These are phyloP conservation scores for Karalla daura DNA, from an alignment of 2,797 vertebrate genomes.

Conservation along the genomic window DNA sequence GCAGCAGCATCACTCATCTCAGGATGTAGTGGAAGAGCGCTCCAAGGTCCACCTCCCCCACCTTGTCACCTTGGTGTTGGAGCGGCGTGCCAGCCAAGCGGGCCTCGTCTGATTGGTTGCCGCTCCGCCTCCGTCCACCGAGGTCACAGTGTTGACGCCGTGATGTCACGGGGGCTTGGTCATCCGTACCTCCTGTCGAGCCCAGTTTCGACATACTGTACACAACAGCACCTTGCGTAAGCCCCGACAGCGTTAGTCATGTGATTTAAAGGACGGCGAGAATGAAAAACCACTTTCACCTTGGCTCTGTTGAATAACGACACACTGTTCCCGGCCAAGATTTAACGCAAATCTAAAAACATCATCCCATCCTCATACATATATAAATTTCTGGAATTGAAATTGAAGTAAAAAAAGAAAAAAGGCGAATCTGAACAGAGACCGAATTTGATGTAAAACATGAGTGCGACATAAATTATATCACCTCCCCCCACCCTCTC, in stretches of 20 bases:
- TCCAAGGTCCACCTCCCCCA: constrained; percentile 50
- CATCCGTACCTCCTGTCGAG: constrained; percentile 35
- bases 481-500: no score
- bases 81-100: constrained; percentile 9
- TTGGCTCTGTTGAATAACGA: no score
- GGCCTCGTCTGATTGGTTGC: constrained; percentile 49
- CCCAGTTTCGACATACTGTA: constrained; percentile 14
- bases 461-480: no score
- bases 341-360: no score
- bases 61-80: constrained; percentile 51
- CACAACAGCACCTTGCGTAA: constrained; percentile 1
- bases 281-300: no score
- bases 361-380: no score
- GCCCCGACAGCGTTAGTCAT: not conserved
- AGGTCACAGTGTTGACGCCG: constrained; percentile 28
- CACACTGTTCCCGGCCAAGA: no score
- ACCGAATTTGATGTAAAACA: no score
- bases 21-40: constrained; percentile 30
- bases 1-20: constrained; percentile 58
- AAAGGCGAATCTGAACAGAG: no score
- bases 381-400: no score
- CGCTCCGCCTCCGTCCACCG: constrained; percentile 16
- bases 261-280: no score
- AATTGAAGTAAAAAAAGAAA: no score
- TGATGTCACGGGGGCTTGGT: constrained; percentile 54